Conservation (phyloP, 2,113 vertebrate genomes). For the Climacteris rufus region DNA sequence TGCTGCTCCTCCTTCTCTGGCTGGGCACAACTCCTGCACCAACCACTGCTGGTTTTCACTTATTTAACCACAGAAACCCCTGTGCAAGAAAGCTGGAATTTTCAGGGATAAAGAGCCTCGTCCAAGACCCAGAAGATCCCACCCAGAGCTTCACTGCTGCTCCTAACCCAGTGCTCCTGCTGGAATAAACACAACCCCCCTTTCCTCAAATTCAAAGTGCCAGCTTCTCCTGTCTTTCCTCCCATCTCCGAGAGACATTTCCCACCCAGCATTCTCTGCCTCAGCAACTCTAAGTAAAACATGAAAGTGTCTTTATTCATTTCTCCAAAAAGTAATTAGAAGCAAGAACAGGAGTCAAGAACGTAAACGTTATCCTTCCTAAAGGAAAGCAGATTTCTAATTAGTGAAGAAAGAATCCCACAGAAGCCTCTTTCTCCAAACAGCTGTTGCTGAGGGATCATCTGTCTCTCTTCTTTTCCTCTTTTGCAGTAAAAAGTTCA, state of each 20-base stretch:
- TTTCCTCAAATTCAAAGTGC: background rate
- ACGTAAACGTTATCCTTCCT: constrained; percentile 39
- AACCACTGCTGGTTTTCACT: rapidly evolving
- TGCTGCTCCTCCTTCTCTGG: too few species aligned
- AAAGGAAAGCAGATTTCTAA: constrained; percentile 70
- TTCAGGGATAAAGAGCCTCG: background rate
- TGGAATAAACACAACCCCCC: background rate
- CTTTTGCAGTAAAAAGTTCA: constrained; percentile 42
- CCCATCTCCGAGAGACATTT: background rate
- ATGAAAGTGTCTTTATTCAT: constrained; percentile 59
- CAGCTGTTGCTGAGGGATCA: constrained; percentile 31
- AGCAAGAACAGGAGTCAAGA: constrained; percentile 33
- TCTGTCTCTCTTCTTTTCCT: constrained; percentile 15
- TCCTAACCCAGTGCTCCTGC: rapidly evolving
- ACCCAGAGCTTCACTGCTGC: background rate
- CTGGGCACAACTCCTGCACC: background rate
- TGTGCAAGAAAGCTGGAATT: background rate
- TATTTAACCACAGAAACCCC: background rate
- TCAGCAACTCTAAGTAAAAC: constrained; percentile 70
- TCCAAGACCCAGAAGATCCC: background rate
- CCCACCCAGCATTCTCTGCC: constrained; percentile 44
- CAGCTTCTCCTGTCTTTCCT: background rate
- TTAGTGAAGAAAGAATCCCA: constrained; percentile 48
- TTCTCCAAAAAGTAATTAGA: constrained; percentile 71
- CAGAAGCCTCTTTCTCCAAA: constrained; percentile 42